Percentiles rank a stretch among this genome's conserved stretches.
Conservation (phyloP, 2,888 invertebrate genomes). For the Neoitamus cyanurus region DNA sequence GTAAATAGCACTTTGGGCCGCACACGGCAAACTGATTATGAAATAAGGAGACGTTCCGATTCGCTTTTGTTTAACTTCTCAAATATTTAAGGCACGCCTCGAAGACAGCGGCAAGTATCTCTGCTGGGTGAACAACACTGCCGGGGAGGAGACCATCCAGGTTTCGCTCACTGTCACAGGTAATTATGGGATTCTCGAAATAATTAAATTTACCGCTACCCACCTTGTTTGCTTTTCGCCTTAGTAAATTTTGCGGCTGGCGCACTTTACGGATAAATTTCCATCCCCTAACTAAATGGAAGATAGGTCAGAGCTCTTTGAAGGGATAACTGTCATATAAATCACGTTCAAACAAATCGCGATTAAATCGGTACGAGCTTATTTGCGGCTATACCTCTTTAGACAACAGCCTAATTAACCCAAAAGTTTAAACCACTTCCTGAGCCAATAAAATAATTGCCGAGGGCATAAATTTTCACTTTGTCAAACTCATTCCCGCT, state of each 20-base stretch:
- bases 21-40: background rate
- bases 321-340: background rate
- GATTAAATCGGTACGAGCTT: background rate
- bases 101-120: slow-evolving; percentile 89
- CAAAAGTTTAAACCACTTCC: background rate
- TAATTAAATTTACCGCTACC: slow-evolving; percentile 1
- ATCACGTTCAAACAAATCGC: background rate
- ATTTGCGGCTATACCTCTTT: background rate
- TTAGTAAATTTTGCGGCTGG: background rate
- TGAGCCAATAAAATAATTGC: background rate
- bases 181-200: slow-evolving; percentile 58
- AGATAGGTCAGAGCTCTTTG: background rate
- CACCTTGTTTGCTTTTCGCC: background rate
- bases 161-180: slow-evolving; percentile 83
- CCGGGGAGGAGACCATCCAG: slow-evolving; percentile 83
- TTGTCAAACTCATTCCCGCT: background rate
- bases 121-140: slow-evolving; percentile 91
- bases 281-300: background rate
- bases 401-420: background rate
- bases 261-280: background rate
- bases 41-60: slow-evolving; percentile 11
- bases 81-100: slow-evolving; percentile 66
- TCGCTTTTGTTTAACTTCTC: slow-evolving; percentile 26
- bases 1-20: slow-evolving; percentile 60
- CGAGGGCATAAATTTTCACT: background rate